These are phyloP conservation scores for Gallinago jamesoni DNA, from an alignment of 2,113 vertebrate species.

Conservation along the genomic window DNA sequence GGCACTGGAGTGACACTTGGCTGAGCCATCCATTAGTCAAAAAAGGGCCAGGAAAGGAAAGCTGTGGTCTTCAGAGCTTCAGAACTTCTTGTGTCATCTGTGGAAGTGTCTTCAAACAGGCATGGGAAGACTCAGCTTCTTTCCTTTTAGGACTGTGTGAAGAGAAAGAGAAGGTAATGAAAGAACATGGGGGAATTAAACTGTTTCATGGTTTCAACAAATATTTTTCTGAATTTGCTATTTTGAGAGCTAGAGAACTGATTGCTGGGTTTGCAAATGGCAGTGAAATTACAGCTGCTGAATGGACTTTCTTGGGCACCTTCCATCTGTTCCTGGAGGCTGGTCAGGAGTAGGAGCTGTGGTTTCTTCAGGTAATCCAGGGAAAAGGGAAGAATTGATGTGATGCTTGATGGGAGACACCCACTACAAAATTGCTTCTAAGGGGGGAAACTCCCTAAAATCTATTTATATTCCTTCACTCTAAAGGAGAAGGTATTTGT, in stretches of 20 bases:
- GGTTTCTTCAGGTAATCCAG: background rate
- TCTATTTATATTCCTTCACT: background rate
- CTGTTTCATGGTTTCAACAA: background rate
- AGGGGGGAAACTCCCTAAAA: background rate
- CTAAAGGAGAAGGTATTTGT: background rate
- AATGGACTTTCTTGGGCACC: too few relatives aligned
- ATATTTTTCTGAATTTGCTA: accelerated
- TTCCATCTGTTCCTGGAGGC: accelerated
- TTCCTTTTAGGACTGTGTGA: constrained; percentile 79
- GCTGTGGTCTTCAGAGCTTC: background rate
- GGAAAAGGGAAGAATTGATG: background rate
- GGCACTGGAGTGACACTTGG: background rate
- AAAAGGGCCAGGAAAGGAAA: background rate
- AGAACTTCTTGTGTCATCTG: background rate
- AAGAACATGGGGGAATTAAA: background rate
- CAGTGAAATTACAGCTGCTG: accelerated
- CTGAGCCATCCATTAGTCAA: background rate
- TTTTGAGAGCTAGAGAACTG: accelerated
- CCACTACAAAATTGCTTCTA: background rate
- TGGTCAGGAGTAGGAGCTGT: background rate
- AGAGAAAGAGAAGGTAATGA: background rate
- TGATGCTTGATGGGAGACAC: background rate
- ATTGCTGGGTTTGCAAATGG: background rate
- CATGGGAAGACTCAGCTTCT: constrained; percentile 82
- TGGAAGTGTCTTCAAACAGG: constrained; percentile 70